Percentiles rank a stretch among this genome's conserved stretches.
Conservation (phyloP, 2,888 invertebrate species). For the Brachypalpus laphriformis region DNA sequence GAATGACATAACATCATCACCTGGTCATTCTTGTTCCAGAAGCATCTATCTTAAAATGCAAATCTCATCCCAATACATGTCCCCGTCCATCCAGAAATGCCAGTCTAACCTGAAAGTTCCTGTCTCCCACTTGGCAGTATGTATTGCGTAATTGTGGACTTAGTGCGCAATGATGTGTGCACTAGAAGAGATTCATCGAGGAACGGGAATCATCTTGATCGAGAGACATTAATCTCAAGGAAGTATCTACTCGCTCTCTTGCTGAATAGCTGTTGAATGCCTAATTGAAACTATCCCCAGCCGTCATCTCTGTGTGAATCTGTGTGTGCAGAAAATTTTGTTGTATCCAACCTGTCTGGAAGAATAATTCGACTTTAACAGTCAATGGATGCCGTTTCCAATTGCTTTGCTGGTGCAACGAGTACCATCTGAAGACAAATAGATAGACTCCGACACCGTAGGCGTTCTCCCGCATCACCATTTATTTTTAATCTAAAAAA, state of each 20-base stretch:
- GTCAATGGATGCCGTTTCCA: constrained; percentile 20
- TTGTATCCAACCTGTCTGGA: constrained; percentile 26
- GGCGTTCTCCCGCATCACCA: constrained; percentile 33
- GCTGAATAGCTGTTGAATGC: constrained; percentile 21
- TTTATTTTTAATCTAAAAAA: not conserved
- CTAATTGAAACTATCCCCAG: not conserved
- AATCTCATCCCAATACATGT: too few relatives aligned
- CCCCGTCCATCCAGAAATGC: constrained; percentile 60
- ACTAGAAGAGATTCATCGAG: too few relatives aligned
- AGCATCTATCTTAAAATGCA: constrained; percentile 33
- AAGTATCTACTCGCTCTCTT: constrained; percentile 11
- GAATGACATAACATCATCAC: constrained; percentile 47
- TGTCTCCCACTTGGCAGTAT: not conserved
- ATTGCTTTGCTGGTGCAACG: not conserved
- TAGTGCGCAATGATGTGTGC: constrained; percentile 7
- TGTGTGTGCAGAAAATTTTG: not conserved
- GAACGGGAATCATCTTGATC: constrained; percentile 46
- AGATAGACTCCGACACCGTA: constrained; percentile 19
- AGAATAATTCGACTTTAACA: constrained; percentile 47
- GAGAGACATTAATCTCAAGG: constrained; percentile 53
- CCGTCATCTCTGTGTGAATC: not conserved
- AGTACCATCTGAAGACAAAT: not conserved
- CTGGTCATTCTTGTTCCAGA: constrained; percentile 9
- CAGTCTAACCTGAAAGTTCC: constrained; percentile 53
- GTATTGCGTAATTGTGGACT: constrained; percentile 44